Conservation (phyloP, 2,797 vertebrate species). For the Tiaroga cobitis region DNA sequence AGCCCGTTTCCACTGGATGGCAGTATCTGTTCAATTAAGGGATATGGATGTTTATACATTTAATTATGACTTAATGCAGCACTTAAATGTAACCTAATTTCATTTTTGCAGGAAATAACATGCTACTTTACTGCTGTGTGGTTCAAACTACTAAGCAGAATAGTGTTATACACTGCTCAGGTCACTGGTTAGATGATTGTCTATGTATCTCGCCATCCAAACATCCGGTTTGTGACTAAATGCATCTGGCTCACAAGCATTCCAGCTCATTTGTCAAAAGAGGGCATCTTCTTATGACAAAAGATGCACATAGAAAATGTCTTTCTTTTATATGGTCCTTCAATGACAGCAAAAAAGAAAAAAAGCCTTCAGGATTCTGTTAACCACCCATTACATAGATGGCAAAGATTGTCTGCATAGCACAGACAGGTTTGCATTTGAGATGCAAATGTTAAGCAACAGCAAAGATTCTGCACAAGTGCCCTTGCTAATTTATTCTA, state of each 20-base stretch:
- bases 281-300: slow-evolving; percentile 14
- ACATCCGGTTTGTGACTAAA: slow-evolving; percentile 77
- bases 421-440: slow-evolving; percentile 42
- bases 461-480: slow-evolving; percentile 7
- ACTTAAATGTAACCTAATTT: slow-evolving; percentile 46
- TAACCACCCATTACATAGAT: slow-evolving; percentile 42
- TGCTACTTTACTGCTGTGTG: not conserved
- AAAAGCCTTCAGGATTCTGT: slow-evolving; percentile 61
- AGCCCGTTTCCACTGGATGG: slow-evolving; percentile 62
- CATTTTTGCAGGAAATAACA: slow-evolving; percentile 17
- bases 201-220: slow-evolving; percentile 57
- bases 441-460: slow-evolving; percentile 34
- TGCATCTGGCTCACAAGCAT: slow-evolving; percentile 74
- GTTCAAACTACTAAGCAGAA: slow-evolving; percentile 3
- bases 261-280: slow-evolving; percentile 74
- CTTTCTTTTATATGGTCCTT: slow-evolving; percentile 16
- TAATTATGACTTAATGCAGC: slow-evolving; percentile 42
- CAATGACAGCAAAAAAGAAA: not conserved
- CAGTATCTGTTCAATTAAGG: slow-evolving; percentile 58
- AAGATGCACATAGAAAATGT: slow-evolving; percentile 9
- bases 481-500: slow-evolving; percentile 39
- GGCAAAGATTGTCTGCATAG: slow-evolving; percentile 36
- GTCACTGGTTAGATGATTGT: slow-evolving; percentile 5
- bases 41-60: slow-evolving; percentile 47
- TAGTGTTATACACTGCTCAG: not conserved